Percentiles rank a stretch among this genome's conserved stretches.
phyloP scores from a whole-genome alignment of 2,888 invertebrate species.

The Diarsia mendica region DNA sequence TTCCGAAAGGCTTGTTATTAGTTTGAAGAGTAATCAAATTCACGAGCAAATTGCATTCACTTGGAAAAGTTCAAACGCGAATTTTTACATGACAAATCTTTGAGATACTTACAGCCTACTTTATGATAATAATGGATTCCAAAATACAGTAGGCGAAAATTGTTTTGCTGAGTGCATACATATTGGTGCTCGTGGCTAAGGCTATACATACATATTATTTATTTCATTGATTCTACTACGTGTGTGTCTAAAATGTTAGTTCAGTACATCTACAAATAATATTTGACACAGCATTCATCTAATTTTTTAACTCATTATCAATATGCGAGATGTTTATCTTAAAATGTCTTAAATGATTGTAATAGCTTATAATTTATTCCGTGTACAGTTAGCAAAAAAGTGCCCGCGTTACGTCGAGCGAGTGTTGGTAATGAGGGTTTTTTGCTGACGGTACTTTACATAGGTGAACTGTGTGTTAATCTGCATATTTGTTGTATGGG shows the following conservation, averaged over 20 bases:
- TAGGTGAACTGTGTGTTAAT: slow-evolving; percentile 68
- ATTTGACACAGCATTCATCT: slow-evolving; percentile 39
- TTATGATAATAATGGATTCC: too few species aligned
- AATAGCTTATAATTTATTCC: slow-evolving; percentile 85
- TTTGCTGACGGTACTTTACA: slow-evolving; percentile 69
- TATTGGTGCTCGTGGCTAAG: too few species aligned
- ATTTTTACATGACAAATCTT: too few species aligned
- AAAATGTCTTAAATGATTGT: slow-evolving; percentile 88
- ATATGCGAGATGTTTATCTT: slow-evolving; percentile 84
- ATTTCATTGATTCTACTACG: background rate
- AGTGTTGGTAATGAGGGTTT: slow-evolving; percentile 73
- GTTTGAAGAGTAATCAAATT: too few species aligned
- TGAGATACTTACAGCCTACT: too few species aligned
- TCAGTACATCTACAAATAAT: slow-evolving; percentile 17
- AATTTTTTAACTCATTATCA: slow-evolving; percentile 75
- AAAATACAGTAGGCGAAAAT: too few species aligned
- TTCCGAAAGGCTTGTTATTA: too few species aligned
- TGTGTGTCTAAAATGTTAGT: background rate
- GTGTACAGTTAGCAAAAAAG: slow-evolving; percentile 78
- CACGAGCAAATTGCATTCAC: too few species aligned
- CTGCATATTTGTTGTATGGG: slow-evolving; percentile 67
- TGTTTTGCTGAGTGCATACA: too few species aligned
- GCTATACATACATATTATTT: too few species aligned
- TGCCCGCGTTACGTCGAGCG: slow-evolving; percentile 61
- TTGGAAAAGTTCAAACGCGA: too few species aligned